Evolutionary conservation across 2,113 vertebrate genomes (phyloP).

Genomic region (Apeltes quadracus): DNA sequence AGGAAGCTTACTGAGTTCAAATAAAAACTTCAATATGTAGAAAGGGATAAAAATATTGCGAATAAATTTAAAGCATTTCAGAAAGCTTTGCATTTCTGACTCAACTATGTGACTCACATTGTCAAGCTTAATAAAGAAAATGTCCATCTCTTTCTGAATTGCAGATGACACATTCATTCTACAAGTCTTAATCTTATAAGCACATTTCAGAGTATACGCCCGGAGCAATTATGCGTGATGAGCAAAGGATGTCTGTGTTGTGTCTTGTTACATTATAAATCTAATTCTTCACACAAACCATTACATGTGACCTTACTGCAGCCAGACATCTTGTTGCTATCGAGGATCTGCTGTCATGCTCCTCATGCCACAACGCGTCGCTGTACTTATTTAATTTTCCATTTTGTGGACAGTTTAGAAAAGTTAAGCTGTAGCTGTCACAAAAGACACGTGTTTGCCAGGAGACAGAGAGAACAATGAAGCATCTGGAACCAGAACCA

Average conservation of each 20-base stretch:
- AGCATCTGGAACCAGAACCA: neutral
- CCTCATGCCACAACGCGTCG: conserved; percentile 1
- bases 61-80: conserved; percentile 16
- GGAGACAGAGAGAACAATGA: neutral
- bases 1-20: neutral
- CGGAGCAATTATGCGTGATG: conserved; percentile 69
- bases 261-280: conserved; percentile 72
- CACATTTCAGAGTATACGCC: conserved; percentile 71
- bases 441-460: conserved; percentile 16
- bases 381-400: conserved; percentile 29
- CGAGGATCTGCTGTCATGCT: conserved; percentile 33
- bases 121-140: conserved; percentile 64
- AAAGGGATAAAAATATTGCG: neutral
- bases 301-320: conserved; percentile 60
- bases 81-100: conserved; percentile 22
- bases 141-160: conserved; percentile 66
- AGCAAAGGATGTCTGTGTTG: conserved; percentile 72
- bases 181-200: conserved; percentile 66
- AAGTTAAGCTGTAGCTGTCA: conserved; percentile 21
- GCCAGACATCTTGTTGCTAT: conserved; percentile 32
- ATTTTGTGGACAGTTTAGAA: conserved; percentile 21
- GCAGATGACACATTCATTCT: conserved; percentile 72
- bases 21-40: conserved; percentile 4
- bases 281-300: conserved; percentile 71
- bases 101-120: conserved; percentile 49